Conservation (phyloP, 2,888 invertebrate species). For the Zootermopsis nevadensis region DNA sequence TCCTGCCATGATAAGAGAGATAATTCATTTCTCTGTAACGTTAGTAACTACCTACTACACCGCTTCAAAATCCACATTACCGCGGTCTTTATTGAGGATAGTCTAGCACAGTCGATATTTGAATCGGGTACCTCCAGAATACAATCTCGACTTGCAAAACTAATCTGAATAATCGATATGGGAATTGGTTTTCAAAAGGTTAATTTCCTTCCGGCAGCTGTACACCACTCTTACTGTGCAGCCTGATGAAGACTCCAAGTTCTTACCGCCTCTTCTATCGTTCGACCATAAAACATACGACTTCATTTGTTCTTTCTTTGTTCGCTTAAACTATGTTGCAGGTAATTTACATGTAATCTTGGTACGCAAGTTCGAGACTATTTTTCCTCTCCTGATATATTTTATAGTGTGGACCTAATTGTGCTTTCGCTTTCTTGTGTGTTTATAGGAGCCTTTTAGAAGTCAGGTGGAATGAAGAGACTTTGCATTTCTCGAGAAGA, state of each 20-base stretch:
- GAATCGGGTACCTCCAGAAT: no score
- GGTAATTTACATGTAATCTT: conserved; percentile 31
- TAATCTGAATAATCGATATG: no score
- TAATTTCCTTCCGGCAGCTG: neutral
- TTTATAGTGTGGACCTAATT: conserved; percentile 16
- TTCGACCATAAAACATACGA: conserved; percentile 12
- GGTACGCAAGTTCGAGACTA: neutral
- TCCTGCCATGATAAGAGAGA: no score
- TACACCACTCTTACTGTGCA: neutral
- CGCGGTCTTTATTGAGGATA: no score
- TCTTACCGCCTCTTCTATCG: neutral
- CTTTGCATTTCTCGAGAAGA: conserved; percentile 70
- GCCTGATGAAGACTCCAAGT: neutral
- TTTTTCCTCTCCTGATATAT: neutral
- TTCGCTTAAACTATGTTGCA: neutral
- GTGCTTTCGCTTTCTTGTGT: conserved; percentile 35
- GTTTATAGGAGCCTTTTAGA: conserved; percentile 67
- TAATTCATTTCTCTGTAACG: no score
- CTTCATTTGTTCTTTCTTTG: conserved; percentile 7
- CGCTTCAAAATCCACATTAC: no score
- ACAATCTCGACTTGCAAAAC: no score
- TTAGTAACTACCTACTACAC: no score
- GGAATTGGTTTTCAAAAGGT: no score
- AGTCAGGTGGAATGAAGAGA: conserved; percentile 71
- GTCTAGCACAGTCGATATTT: no score